Base-by-base conservation (phyloP, 2,888 invertebrate genomes). In the Melanostoma mellinum region DNA sequence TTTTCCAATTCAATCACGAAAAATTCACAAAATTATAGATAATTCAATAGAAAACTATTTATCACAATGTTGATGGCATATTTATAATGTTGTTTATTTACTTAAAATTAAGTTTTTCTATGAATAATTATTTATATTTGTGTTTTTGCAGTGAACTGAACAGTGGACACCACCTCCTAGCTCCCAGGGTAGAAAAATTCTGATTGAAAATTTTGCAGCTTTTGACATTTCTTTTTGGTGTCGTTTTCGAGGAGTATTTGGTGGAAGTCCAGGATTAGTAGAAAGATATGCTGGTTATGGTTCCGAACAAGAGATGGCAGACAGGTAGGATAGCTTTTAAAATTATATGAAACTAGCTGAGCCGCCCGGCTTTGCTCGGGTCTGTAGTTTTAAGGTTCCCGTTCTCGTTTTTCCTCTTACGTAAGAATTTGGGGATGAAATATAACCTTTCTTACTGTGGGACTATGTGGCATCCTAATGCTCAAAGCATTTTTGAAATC, bases 41-140 rank as follows among this genome's bases (percentile, higher is more conserved):
- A 65, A 38, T 5, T 44, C 38, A 69, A 38, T 58, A 68, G 44
- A 10, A n/a, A 50, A 63, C 30, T 55, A 44, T 4, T 30, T 81
- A 81, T 81, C 81, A 81, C 81, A 76, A 81, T 63, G 60, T 72
- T 63, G 35, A 81, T 76, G 77, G 77, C 78, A 82, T 78, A 46
- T 30, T 78, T 58, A 33, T 42, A 56, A n/a, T 36, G 6, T 32
- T 6, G 5, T 72, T 65, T 53, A 40, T 35, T 0, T 50, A n/a
- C 4, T 58, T 40, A 46, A 40, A 30, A n/a, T 35, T 60, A 3
- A 35, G 33, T 61, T n/a, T 42, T 72, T 61, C 1, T 67, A 42
- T 60, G 10, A 33, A 46, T 61, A 50, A 38, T 63, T 73, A 60
- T 72, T 63, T 52, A 36, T 52, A 65, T 65, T 65, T 71, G 44